A percentile compares a stretch with the other conserved stretches of the same genome.
Conservation (phyloP, 2,797 vertebrate species). For the Pipistrellus kuhlii region DNA sequence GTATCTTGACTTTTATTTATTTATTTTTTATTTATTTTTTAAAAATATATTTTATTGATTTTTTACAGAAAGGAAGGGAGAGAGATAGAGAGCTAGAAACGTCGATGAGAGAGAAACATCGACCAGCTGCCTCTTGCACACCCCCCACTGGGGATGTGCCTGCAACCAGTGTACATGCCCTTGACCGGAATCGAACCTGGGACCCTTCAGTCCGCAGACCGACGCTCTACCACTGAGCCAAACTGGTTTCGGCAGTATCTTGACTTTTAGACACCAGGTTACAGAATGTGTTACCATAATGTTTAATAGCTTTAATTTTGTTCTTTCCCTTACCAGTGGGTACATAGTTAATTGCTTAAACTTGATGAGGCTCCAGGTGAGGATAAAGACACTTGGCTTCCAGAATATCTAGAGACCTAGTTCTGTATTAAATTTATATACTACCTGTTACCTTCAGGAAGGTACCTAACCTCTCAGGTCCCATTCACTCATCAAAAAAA, state of each 20-base stretch:
- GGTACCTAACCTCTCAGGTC: neutral
- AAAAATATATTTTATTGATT: too few relatives aligned
- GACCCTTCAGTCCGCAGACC: too few relatives aligned
- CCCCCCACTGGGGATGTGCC: too few relatives aligned
- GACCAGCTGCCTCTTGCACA: too few relatives aligned
- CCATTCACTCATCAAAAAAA: neutral
- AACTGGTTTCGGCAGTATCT: too few relatives aligned
- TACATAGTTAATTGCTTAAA: neutral
- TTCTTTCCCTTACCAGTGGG: neutral
- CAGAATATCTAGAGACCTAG: neutral
- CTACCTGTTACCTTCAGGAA: neutral
- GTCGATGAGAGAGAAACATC: too few relatives aligned
- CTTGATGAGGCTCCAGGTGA: neutral
- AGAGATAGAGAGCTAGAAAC: too few relatives aligned
- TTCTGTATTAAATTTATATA: neutral
- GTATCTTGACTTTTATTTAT: slow-evolving; percentile 44
- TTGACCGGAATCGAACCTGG: too few relatives aligned
- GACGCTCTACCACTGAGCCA: too few relatives aligned
- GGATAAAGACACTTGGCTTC: neutral
- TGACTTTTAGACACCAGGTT: neutral
- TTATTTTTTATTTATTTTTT: too few relatives aligned
- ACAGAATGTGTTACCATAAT: slow-evolving; percentile 47
- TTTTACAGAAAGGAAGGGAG: too few relatives aligned
- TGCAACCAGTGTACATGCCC: too few relatives aligned
- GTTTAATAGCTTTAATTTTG: slow-evolving; percentile 42